Conservation (phyloP, 2,888 invertebrate genomes). For the Augiades crinisus region DNA sequence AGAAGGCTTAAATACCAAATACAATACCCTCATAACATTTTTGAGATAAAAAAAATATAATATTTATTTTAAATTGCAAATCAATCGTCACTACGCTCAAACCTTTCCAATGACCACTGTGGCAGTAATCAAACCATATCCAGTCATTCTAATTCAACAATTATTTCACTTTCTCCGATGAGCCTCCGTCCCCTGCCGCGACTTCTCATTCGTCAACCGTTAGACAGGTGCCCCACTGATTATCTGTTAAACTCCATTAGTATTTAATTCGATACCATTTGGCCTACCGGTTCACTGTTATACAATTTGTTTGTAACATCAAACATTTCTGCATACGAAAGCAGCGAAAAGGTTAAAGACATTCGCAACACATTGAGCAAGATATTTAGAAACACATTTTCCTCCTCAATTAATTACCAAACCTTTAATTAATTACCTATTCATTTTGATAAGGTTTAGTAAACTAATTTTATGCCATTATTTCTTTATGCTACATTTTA, state of each 20-base stretch:
- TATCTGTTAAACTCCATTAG: conserved; percentile 68
- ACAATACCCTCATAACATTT: no score
- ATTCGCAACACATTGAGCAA: conserved; percentile 17
- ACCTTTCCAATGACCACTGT: not conserved
- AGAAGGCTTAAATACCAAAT: no score
- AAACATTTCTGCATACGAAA: conserved; percentile 25
- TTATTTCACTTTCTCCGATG: conserved; percentile 73
- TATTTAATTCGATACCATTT: conserved; percentile 71
- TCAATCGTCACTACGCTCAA: conserved; percentile 15
- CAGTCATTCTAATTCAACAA: conserved; percentile 37
- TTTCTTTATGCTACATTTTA: no score
- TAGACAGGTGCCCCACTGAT: conserved; percentile 67
- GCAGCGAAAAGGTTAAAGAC: conserved; percentile 17
- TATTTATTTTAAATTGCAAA: no score
- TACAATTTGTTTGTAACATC: conserved; percentile 50
- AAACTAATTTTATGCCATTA: no score
- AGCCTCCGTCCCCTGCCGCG: conserved; percentile 51
- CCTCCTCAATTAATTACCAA: not conserved
- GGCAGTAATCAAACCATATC: conserved; percentile 29
- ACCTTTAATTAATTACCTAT: no score
- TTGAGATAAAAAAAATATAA: no score
- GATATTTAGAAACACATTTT: conserved; percentile 16
- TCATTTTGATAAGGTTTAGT: no score
- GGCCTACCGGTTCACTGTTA: conserved; percentile 59
- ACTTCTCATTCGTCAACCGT: conserved; percentile 65